Percentiles rank a stretch among this genome's conserved stretches.
Conservation (phyloP, 2,888 invertebrate species). For the Chironomus tentans region DNA sequence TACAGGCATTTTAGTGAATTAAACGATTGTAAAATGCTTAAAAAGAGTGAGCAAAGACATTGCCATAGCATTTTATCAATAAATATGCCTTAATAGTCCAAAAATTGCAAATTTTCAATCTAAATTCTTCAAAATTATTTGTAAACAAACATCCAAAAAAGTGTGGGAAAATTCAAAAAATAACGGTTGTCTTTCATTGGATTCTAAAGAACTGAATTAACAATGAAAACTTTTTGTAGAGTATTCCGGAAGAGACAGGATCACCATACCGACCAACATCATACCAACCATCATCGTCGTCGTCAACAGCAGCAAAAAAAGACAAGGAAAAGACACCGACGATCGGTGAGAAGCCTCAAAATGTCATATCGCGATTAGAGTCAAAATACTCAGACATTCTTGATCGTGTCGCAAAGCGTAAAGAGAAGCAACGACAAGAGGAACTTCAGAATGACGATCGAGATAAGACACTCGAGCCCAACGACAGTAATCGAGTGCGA, state of each 20-base stretch:
- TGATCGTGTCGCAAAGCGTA: constrained; percentile 57
- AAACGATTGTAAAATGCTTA: too few species aligned
- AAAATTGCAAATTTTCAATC: too few species aligned
- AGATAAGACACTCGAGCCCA: constrained; percentile 64
- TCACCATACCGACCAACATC: constrained; percentile 30
- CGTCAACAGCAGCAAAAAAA: constrained; percentile 33
- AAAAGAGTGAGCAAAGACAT: too few species aligned
- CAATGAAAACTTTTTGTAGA: constrained; percentile 42
- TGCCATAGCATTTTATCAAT: too few species aligned
- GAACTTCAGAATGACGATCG: constrained; percentile 46
- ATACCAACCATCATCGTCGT: constrained; percentile 32
- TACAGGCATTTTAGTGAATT: too few species aligned
- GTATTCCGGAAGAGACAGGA: neutral
- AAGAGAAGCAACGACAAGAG: constrained; percentile 39
- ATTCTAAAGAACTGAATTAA: constrained; percentile 32
- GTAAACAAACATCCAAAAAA: too few species aligned
- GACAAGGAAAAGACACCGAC: constrained; percentile 42
- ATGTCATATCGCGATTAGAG: constrained; percentile 60
- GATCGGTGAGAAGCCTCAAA: constrained; percentile 35
- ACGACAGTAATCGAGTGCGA: constrained; percentile 32
- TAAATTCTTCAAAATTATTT: too few species aligned
- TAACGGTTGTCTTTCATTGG: neutral
- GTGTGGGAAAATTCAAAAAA: neutral
- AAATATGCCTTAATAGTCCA: too few species aligned
- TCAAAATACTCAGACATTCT: constrained; percentile 70